A percentile compares a stretch with the other conserved stretches of the same genome.
Conservation (phyloP, 2,113 vertebrate species). For the Cercocebus atys region DNA sequence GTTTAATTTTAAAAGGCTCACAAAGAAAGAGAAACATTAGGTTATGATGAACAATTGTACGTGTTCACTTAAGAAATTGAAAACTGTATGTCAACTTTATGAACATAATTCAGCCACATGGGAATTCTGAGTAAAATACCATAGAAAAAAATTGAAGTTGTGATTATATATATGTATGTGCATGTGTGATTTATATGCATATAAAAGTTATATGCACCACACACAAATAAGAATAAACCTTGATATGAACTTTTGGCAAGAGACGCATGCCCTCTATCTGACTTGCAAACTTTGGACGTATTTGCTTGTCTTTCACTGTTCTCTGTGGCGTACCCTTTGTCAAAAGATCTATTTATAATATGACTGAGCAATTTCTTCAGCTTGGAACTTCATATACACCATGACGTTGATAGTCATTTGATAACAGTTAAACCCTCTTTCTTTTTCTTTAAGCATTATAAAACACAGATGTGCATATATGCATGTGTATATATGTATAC, state of each 20-base stretch:
- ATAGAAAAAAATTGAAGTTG: not conserved
- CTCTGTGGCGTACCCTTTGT: not conserved
- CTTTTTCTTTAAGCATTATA: not conserved
- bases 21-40: not conserved
- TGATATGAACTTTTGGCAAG: not conserved
- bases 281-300: not conserved
- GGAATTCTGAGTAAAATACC: not conserved
- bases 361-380: not conserved
- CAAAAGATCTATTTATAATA: not conserved
- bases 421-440: not conserved
- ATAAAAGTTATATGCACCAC: not conserved
- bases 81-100: not conserved
- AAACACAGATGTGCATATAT: not conserved
- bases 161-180: not conserved
- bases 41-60: not conserved
- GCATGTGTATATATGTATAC: not conserved
- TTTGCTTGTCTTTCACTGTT: not conserved
- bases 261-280: not conserved
- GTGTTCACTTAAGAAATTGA: not conserved
- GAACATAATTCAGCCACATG: not conserved
- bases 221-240: not conserved
- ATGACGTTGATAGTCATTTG: not conserved
- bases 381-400: not conserved
- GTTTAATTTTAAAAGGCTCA: not conserved
- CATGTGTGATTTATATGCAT: not conserved